These are phyloP conservation scores for Coecobrya sp. DNA, from an alignment of 2,888 invertebrate species.

Conservation along the genomic window DNA sequence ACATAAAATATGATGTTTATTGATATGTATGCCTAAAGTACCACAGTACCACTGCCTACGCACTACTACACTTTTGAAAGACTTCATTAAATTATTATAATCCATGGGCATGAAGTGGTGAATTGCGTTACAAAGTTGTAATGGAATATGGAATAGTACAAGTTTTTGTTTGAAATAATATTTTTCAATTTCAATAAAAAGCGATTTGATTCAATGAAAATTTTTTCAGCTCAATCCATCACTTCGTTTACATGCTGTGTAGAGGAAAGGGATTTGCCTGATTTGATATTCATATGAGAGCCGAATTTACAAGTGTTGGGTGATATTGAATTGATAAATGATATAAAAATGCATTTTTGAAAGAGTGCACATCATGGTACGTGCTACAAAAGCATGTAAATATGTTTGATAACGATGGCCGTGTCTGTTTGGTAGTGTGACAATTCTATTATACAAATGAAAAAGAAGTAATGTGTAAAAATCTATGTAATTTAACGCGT, in stretches of 20 bases:
- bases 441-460: constrained; percentile 2
- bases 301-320: constrained; percentile 31
- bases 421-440: constrained; percentile 13
- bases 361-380: neutral
- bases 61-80: constrained; percentile 9
- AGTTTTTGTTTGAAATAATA: constrained; percentile 25
- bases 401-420: neutral
- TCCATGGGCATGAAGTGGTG: neutral
- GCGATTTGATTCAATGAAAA: constrained; percentile 4
- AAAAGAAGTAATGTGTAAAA: constrained; percentile 29
- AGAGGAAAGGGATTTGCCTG: constrained; percentile 46
- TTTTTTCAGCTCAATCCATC: constrained; percentile 23
- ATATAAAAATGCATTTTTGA: neutral
- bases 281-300: constrained; percentile 71
- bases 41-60: constrained; percentile 27
- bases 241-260: neutral
- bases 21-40: constrained; percentile 54
- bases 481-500: constrained; percentile 62
- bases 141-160: neutral
- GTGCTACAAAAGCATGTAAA: neutral
- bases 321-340: constrained; percentile 46
- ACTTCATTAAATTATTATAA: constrained; percentile 18
- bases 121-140: neutral
- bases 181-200: constrained; percentile 57
- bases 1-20: constrained; percentile 38